Evolutionary conservation across 2,113 vertebrate genomes (phyloP), one percentile per base, ranked within the genome.

Genomic region (Phasianus colchicus): DNA sequence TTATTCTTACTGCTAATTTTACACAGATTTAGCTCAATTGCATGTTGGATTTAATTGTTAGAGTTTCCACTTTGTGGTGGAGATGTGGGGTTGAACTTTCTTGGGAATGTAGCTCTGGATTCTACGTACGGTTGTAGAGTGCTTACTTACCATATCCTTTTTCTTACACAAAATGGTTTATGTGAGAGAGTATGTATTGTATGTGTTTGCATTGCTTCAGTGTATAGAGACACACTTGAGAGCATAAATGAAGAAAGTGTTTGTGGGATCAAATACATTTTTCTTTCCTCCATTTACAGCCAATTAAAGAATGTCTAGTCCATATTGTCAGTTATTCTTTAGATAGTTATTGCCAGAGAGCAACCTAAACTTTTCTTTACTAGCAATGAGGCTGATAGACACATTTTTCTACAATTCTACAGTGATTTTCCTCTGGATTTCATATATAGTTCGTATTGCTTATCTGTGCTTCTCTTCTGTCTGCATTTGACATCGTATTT

Each of bases 1-100:
- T 61, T 87, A 78, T 34, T 48, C 34, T 42, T 64, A 58, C 58
- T 95, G 83, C 30, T 84, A 24, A 45, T 86, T 90, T 94, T 94
- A 57, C 80, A 78, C 61, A 60, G 6, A 61, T 81, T 65, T 40
- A 78, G 11, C 47, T 83, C 14, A 90, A 88, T 43, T 83, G 20
- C 25, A 38, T 48, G 69, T 48, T 75, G 65, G 11, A 60, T 78
- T 88, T 81, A 67, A 21, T 71, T 47, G 43, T 78, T 90, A 29
- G 5, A 61, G 20, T 72, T 90, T 95, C 74, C 47, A 90, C 47
- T 22, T 43, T 18, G 32, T 71, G 34, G 30, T 27, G 2, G 32
- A 63, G 34, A 24, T 30, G 3, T 27, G 13, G 34, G 54, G 85
- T 50, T 61, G 86, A 67, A 29, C 72, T 90, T 90, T 86, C 47